Base-by-base conservation (phyloP, 2,113 vertebrate species). In the Sarotherodon lohbergeri region DNA sequence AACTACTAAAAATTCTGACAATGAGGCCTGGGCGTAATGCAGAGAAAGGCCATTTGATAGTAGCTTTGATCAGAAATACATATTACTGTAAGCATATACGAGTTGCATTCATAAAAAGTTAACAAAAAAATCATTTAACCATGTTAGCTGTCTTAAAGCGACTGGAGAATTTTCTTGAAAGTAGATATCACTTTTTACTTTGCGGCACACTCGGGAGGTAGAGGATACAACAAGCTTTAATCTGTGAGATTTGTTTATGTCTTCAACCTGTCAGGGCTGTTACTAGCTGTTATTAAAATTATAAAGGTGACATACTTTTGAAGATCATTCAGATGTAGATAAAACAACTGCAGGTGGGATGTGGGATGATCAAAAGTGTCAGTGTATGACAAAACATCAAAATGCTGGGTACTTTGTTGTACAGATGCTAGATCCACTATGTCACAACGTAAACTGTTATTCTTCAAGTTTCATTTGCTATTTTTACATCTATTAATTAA, bases 331-430 rank as follows among this genome's bases (percentile, higher is more conserved):
- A 80, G 36, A 88, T 85, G 82, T 55, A 82, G 80, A 92, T 91
- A 89, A 89, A 94, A 89, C 54, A 81, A 50, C 86, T 91, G 80
- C 83, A 80, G 16, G 13, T 68, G n/a, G 34, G 61, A 66, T 82
- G 82, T 80, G 83, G 78, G 81, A 82, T 91, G 86, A 90, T 90
- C 90, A 90, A 86, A 92, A 54, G 66, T 86, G 86, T 84, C 54
- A 39, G 46, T 68, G 73, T 52, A 17, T 80, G n/a, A 32, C 14
- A 55, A 88, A 89, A 89, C 82, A 81, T 68, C 55, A 89, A 83
- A 86, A 86, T 79, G 17, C 9, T 19, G 6, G 68, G 39, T 55
- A 34, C 86, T 73, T 32, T 84, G 87, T 81, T 86, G 57, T 59
- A 81, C 41, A 54, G 9, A 27, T 34, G 34, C 41, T 89, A 50